Evolutionary conservation across 2,888 invertebrate species (phyloP), one percentile per base, ranked within the genome.

Genomic region (Nysson spinosus): DNA sequence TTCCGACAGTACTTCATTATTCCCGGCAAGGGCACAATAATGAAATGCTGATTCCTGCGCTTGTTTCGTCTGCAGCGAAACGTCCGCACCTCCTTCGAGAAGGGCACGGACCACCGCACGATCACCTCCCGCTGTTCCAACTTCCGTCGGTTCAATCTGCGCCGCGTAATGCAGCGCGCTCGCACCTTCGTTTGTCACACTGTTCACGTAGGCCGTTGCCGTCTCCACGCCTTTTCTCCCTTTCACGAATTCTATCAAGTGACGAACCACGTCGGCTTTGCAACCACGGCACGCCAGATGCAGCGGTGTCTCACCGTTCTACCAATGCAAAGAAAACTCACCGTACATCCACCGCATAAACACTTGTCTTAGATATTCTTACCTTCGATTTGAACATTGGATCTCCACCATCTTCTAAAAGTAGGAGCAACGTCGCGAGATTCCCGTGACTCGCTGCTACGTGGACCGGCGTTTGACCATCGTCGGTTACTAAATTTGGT

Each of bases 391-490:
- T 96, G 80, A 91, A 93, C 68, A 95, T 91, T 0, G 98, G 97
- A 88, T 99, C 97, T 0, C 98, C 99, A 1, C 95, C 96, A 83
- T 99, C 99, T 84, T 96, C 95, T 20, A 99, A 89, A 7, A 99
- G 90, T 4, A 98, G 91, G 74, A 94, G 88, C 46, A 97, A 90
- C 4, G 98, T 96, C 50, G 93, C 92, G 47, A 97, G 89, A 87
- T 98, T 97, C 0, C 99, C 99, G 81, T 94, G 93, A 75, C 95
- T 92, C 0, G 98, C 96, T 0, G 99, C 97, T 12, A 99, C 96
- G 85, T 99, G 99, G 3, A 99, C 94, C 0, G 99, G 97, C 0
- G 98, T 98, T 89, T 98, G 96, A 1, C 98, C 98, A 87, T 98
- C 97, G 86, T 97, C 96, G 60, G 97, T 98, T 2, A 94, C 93